These are phyloP conservation scores for Turritopsis rubra DNA, from an alignment of 30 jellyfish, hydroid and myxozoan genomes.

Conservation along the genomic window DNA sequence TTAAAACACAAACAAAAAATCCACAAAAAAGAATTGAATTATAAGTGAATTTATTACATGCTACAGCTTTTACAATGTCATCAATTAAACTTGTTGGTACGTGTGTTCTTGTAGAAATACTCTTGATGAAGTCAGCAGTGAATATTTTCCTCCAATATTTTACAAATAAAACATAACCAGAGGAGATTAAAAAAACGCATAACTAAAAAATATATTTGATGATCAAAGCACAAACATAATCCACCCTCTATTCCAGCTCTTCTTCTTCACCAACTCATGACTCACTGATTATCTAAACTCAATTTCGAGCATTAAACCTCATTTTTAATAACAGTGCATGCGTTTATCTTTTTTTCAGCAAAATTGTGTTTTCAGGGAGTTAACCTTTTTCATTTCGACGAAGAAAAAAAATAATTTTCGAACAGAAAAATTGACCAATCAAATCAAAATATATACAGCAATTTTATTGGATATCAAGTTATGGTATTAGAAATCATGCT, in stretches of 20 bases:
- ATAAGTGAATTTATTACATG: background rate
- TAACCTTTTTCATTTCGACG: background rate
- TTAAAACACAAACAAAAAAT: too few species aligned
- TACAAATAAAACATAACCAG: slow-evolving; percentile 4
- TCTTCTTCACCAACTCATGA: background rate
- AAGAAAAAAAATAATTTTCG: too few species aligned
- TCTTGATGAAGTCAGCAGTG: background rate
- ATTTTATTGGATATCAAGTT: too few species aligned
- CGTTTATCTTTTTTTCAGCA: background rate
- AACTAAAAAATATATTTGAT: background rate
- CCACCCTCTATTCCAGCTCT: background rate
- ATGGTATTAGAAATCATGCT: too few species aligned
- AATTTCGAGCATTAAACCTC: too few species aligned
- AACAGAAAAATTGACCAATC: too few species aligned
- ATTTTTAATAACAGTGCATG: too few species aligned
- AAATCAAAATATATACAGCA: too few species aligned
- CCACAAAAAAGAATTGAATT: too few species aligned
- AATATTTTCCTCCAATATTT: slow-evolving; percentile 1
- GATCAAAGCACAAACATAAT: background rate
- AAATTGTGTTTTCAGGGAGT: background rate
- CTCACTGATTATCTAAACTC: background rate
- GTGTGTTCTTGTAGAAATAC: background rate
- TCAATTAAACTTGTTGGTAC: background rate
- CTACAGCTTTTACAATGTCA: background rate
- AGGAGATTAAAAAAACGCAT: background rate